Evolutionary conservation across 2,113 vertebrate genomes (phyloP).

Genomic region (Mola mola): DNA sequence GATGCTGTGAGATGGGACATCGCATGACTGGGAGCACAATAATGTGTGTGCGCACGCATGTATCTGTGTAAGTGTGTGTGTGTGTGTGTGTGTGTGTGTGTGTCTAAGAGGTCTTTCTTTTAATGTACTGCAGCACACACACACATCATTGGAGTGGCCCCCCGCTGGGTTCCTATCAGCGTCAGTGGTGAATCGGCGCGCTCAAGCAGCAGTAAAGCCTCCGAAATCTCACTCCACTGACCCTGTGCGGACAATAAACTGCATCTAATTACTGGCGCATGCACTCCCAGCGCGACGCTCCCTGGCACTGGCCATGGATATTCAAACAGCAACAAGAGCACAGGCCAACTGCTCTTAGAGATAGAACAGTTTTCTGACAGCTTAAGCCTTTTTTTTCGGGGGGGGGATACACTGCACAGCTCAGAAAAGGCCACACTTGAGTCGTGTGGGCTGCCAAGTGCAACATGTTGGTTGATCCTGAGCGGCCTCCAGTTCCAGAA

Average conservation of each 20-base stretch:
- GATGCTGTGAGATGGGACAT: conserved; percentile 61
- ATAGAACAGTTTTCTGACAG: conserved; percentile 50
- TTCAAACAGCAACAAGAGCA: conserved; percentile 6
- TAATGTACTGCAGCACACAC: conserved; percentile 67
- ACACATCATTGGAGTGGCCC: conserved; percentile 55
- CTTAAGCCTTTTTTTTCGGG: conserved; percentile 34
- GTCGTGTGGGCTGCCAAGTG: conserved; percentile 26
- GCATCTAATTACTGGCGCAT: conserved; percentile 71
- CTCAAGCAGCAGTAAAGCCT: conserved; percentile 74
- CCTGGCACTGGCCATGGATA: conserved; percentile 29
- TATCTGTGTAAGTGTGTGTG: conserved; percentile 37
- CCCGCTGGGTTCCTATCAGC: conserved; percentile 76
- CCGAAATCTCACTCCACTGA: conserved; percentile 58
- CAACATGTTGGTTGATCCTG: conserved; percentile 51
- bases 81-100: conserved; percentile 42
- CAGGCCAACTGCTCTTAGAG: conserved; percentile 39
- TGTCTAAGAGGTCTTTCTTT: conserved; percentile 51
- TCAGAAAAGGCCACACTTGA: conserved; percentile 38
- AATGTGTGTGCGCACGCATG: conserved; percentile 51
- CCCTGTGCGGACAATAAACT: conserved; percentile 62
- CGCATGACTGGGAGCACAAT: conserved; percentile 66
- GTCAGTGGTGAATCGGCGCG: conserved; percentile 66
- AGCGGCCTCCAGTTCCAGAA: background rate
- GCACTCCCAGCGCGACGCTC: conserved; percentile 31
- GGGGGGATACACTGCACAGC: conserved; percentile 13